phyloP scores from a whole-genome alignment of 1,140 invertebrate species.

The Thaumetopoea pityocampa region DNA sequence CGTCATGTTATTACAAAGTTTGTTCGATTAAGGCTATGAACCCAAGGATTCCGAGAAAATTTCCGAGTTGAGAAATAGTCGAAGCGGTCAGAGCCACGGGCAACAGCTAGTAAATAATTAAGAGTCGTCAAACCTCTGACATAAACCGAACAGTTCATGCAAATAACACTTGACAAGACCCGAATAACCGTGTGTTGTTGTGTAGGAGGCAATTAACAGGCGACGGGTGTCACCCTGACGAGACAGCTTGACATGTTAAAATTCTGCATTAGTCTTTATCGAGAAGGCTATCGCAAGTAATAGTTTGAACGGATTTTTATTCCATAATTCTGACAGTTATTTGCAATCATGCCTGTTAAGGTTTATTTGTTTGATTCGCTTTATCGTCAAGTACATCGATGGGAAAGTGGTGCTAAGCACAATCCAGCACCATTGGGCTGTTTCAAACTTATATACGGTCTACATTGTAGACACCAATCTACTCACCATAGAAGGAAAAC shows the following conservation, averaged over 20 bases:
- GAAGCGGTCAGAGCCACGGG: too few relatives aligned
- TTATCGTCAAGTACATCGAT: too few relatives aligned
- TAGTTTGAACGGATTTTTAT: conserved; percentile 1
- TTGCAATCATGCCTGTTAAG: background rate
- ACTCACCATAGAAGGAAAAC: too few relatives aligned
- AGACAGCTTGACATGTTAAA: conserved; percentile 18
- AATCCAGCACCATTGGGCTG: too few relatives aligned
- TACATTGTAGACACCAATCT: too few relatives aligned
- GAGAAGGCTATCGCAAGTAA: conserved; percentile 11
- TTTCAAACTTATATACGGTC: too few relatives aligned
- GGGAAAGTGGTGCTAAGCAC: too few relatives aligned
- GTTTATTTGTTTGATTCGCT: too few relatives aligned
- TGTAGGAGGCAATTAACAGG: conserved; percentile 53
- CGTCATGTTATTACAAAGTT: conserved; percentile 1
- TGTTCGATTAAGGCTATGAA: background rate
- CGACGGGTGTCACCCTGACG: conserved; percentile 30
- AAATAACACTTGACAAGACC: conserved; percentile 29
- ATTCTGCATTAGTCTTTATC: conserved; percentile 13
- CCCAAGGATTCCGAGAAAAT: too few relatives aligned
- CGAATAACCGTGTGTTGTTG: conserved; percentile 30
- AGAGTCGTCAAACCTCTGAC: background rate
- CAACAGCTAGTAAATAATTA: background rate
- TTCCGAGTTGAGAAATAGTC: too few relatives aligned
- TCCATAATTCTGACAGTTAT: conserved; percentile 41
- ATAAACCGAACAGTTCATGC: conserved; percentile 16